Percentiles rank a stretch among this genome's conserved stretches.
Conservation (phyloP, 2,888 invertebrate species). For the Callyntrura sp. region DNA sequence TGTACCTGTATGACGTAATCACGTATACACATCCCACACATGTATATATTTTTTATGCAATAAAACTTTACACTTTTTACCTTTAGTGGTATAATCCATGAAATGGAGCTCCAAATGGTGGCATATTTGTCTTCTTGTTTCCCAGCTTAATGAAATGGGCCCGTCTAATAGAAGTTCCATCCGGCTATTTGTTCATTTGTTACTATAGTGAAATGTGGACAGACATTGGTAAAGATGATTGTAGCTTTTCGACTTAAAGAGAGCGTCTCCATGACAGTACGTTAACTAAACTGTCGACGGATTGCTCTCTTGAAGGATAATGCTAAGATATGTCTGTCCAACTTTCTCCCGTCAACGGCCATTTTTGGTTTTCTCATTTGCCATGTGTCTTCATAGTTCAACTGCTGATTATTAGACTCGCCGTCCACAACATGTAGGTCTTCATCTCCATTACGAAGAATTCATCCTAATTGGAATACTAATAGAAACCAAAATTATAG, state of each 20-base stretch:
- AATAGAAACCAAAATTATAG: no score
- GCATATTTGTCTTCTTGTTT: background rate
- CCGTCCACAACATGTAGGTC: background rate
- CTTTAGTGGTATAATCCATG: background rate
- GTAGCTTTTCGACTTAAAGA: slow-evolving; percentile 92
- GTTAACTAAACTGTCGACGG: slow-evolving; percentile 99
- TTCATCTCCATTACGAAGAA: no score
- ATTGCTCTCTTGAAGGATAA: slow-evolving; percentile 95
- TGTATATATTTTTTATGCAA: slow-evolving; percentile 55
- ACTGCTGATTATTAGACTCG: background rate
- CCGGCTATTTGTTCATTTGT: no score
- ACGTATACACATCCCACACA: background rate
- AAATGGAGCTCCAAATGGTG: no score
- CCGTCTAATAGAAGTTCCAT: no score
- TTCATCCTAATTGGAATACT: no score
- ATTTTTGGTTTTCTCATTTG: background rate
- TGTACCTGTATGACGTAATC: slow-evolving; percentile 32
- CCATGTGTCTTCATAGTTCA: background rate
- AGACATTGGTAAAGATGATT: slow-evolving; percentile 64
- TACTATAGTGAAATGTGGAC: background rate
- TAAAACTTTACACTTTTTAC: slow-evolving; percentile 48
- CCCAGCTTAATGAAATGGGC: background rate
- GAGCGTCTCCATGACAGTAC: slow-evolving; percentile 99
- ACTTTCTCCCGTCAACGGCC: background rate
- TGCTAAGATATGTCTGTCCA: slow-evolving; percentile 73